Evolutionary conservation across 2,888 invertebrate genomes (phyloP), one percentile per base, ranked within the genome.

Genomic region (Orthosia incerta): DNA sequence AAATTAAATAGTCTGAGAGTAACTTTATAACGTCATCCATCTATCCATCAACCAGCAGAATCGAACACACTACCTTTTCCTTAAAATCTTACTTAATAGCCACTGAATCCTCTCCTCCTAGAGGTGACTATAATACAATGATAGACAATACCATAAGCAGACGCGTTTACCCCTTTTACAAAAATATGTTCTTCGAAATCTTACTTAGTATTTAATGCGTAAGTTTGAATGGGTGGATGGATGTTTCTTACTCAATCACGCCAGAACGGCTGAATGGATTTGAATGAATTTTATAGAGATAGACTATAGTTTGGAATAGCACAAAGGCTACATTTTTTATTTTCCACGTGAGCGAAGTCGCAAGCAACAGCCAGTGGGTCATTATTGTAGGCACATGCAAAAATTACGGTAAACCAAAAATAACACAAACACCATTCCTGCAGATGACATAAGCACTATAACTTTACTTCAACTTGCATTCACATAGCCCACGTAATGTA

Each of bases 401-500:
- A 12, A 55, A 7, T 9, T n/a, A 50, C 23, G 7, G 26, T 12
- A 18, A 48, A 16, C 16, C 13, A 48, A 70, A 53, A 20, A 39
- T 20, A 31, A 56, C n/a, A 72, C 2, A 50, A 51, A 26, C 31
- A 56, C 31, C 23, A 51, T 39, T 23, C 16, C 23, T 16, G 39
- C 26, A 55, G 74, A 80, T 74, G 57, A 74, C 48, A 57, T 76
- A 80, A 48, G 62, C 23, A 5, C 51, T 20, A 62, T 48, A 57
- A 65, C 2, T 46, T 60, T 51, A 72, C 3, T n/a, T 1, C 50
- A 74, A 74, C 76, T 75, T 82, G 62, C 51, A 62, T 66, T 45
- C 67, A 70, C 59, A 75, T 80, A 84, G 56, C 81, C 83, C 79
- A 83, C 85, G 85, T 80, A 81, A 67, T 60, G 45, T 79, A 73